A percentile compares a stretch with the other conserved stretches of the same genome.
These are phyloP conservation scores for Diaprepes abbreviatus DNA, from an alignment of 2,888 invertebrate species.

Conservation along the genomic window DNA sequence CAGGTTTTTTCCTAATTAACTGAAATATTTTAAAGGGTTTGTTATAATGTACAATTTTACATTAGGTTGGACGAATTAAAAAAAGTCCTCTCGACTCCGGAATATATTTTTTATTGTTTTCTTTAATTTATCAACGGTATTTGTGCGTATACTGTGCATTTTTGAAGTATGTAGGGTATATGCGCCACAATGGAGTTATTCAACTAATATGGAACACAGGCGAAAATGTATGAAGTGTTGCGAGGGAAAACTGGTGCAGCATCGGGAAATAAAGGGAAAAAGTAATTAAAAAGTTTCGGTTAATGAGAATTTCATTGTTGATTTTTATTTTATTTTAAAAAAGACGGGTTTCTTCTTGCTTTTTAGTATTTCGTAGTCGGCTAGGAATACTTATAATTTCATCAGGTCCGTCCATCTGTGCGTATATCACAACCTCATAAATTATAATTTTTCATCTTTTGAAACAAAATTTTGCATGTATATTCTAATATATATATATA, in stretches of 20 bases:
- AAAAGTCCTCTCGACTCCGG: constrained; percentile 18
- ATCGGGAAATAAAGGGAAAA: neutral
- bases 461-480: no score
- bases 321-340: no score
- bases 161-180: constrained; percentile 37
- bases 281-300: neutral
- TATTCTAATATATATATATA: no score
- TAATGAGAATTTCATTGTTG: neutral
- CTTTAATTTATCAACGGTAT: constrained; percentile 50
- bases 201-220: constrained; percentile 23
- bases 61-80: constrained; percentile 49
- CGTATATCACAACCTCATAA: no score
- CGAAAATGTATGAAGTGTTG: constrained; percentile 17
- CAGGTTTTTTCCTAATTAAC: constrained; percentile 56
- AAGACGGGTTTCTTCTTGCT: no score
- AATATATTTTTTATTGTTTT: constrained; percentile 49
- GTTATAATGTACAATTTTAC: constrained; percentile 45
- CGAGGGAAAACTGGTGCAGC: neutral
- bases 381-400: no score
- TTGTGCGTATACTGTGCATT: constrained; percentile 48
- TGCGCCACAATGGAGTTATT: constrained; percentile 29
- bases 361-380: no score
- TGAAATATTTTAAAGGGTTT: constrained; percentile 55
- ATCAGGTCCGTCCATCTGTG: no score
- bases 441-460: no score